Conservation (phyloP, 2,888 invertebrate genomes). For the Callyntrura guangdongensis region DNA sequence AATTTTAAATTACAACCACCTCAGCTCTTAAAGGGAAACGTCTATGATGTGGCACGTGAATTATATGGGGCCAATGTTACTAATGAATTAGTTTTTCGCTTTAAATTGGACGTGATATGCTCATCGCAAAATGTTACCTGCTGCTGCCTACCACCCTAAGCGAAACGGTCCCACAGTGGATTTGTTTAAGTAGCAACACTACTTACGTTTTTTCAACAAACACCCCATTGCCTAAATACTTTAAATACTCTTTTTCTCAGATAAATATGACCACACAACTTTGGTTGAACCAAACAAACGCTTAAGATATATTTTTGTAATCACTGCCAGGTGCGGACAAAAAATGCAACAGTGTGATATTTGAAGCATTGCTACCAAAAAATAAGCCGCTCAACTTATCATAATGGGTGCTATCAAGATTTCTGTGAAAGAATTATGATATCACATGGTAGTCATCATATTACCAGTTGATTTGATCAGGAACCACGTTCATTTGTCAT, state of each 20-base stretch:
- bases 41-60: not conserved
- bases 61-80: not conserved
- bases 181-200: not conserved
- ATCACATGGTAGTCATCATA: too few species aligned
- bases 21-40: not conserved
- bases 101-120: not conserved
- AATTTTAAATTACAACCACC: not conserved
- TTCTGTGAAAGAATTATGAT: too few species aligned
- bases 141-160: not conserved
- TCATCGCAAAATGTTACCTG: not conserved
- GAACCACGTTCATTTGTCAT: not conserved
- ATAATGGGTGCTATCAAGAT: too few species aligned
- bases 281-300: too few species aligned
- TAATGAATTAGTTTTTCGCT: not conserved
- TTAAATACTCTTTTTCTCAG: not conserved
- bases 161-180: constrained; percentile 5
- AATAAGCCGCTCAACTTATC: too few species aligned
- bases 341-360: too few species aligned
- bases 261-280: not conserved
- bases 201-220: not conserved
- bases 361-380: too few species aligned
- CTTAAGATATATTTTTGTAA: not conserved
- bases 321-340: not conserved
- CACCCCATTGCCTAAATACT: too few species aligned
- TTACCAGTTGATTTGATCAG: not conserved